Percentiles rank a stretch among this genome's conserved stretches.
phyloP scores from a whole-genome alignment of 1,140 invertebrate genomes.

The Hesperophylax magnus region DNA sequence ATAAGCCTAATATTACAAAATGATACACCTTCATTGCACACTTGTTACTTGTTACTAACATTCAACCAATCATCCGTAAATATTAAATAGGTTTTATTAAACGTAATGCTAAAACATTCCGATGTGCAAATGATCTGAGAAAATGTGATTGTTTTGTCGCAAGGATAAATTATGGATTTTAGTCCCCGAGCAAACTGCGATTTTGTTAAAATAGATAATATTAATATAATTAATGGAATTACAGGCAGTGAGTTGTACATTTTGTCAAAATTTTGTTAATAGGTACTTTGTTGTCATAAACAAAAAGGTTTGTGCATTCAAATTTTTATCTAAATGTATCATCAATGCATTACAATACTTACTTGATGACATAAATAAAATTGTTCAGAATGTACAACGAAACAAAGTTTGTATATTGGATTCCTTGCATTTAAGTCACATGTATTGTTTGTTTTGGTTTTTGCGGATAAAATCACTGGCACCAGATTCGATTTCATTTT shows the following conservation, averaged over 20 bases:
- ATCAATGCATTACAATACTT: no score
- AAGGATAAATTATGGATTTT: slow-evolving; percentile 25
- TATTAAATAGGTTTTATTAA: neutral
- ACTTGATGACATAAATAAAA: no score
- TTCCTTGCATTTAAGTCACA: no score
- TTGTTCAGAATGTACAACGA: no score
- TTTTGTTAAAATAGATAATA: neutral
- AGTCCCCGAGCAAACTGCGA: slow-evolving; percentile 28
- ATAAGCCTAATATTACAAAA: slow-evolving; percentile 54
- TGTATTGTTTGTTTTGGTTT: no score
- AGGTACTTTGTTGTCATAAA: no score
- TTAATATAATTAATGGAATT: no score
- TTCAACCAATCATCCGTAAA: slow-evolving; percentile 38
- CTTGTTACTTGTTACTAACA: slow-evolving; percentile 49
- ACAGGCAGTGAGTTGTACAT: no score
- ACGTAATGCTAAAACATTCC: slow-evolving; percentile 41
- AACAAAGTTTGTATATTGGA: no score
- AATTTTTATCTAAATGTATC: neutral
- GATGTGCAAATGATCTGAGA: slow-evolving; percentile 42
- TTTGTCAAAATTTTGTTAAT: no score
- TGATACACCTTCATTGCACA: slow-evolving; percentile 55
- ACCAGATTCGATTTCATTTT: no score
- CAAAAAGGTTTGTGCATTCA: neutral
- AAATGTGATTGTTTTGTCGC: slow-evolving; percentile 56
- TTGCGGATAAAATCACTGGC: no score